These are phyloP conservation scores for Meandrina meandrites DNA, from an alignment of 92 coral and sea anemone species.

Conservation along the genomic window DNA sequence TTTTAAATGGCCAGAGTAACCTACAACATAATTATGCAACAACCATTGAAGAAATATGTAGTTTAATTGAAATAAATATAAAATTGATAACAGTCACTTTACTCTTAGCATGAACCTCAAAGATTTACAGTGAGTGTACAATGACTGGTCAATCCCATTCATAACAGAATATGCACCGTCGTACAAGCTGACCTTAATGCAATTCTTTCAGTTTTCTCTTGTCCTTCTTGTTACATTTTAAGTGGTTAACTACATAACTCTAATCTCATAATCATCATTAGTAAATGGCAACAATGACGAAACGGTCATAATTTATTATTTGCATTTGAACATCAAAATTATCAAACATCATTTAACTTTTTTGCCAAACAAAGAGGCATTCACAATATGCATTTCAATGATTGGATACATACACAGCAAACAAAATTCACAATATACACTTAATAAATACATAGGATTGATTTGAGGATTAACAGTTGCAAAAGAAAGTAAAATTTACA, in stretches of 20 bases:
- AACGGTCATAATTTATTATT: not conserved
- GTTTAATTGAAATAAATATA: not conserved
- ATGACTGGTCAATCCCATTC: not conserved
- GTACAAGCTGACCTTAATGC: constrained; percentile 23
- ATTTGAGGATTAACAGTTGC: not conserved
- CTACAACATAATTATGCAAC: not conserved
- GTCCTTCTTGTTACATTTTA: constrained; percentile 12
- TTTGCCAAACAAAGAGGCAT: not conserved
- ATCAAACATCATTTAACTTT: not conserved
- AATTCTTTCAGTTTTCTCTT: not conserved
- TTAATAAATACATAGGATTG: too few relatives aligned
- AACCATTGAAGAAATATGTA: not conserved
- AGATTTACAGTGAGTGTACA: not conserved
- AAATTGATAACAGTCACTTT: not conserved
- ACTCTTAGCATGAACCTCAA: not conserved
- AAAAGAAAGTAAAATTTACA: too few relatives aligned
- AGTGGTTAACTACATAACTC: constrained; percentile 19
- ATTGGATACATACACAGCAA: not conserved
- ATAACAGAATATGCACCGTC: not conserved
- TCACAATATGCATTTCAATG: not conserved
- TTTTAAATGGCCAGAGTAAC: not conserved
- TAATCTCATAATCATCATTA: constrained; percentile 30
- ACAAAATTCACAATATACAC: not conserved
- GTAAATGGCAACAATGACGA: constrained; percentile 17
- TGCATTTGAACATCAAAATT: not conserved